Percentiles rank a stretch among this genome's conserved stretches.
These are phyloP conservation scores for Pungitius pungitius DNA, from an alignment of 2,113 vertebrate species.

Conservation along the genomic window DNA sequence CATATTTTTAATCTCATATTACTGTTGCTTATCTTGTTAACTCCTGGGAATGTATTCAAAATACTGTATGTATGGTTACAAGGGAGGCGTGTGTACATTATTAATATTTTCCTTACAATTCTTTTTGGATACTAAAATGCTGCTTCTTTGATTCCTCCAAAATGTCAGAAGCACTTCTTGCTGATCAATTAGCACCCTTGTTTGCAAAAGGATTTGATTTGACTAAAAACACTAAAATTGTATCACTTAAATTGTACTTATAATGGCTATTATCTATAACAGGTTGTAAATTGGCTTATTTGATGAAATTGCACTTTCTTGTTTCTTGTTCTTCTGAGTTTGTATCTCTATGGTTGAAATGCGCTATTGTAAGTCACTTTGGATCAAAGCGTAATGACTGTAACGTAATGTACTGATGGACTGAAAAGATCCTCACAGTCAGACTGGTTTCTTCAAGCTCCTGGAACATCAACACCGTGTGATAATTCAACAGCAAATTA, in stretches of 20 bases:
- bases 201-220: conserved; percentile 25
- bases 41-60: conserved; percentile 6
- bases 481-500: conserved; percentile 54
- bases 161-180: neutral
- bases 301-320: too few relatives aligned
- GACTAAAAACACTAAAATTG: too few relatives aligned
- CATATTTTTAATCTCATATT: conserved; percentile 34
- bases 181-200: conserved; percentile 19
- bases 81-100: neutral
- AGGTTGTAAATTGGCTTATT: too few relatives aligned
- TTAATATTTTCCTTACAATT: neutral
- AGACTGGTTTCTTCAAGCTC: conserved; percentile 22
- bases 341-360: too few relatives aligned
- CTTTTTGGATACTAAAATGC: neutral
- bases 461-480: conserved; percentile 22
- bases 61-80: neutral
- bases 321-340: too few relatives aligned
- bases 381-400: too few relatives aligned
- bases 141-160: neutral
- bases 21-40: conserved; percentile 29
- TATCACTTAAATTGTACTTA: too few relatives aligned
- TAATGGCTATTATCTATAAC: too few relatives aligned
- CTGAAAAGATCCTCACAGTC: conserved; percentile 19
- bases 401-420: too few relatives aligned
- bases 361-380: too few relatives aligned